Evolutionary conservation across 1,140 invertebrate genomes (phyloP).

Genomic region (Drosophila eugracilis): DNA sequence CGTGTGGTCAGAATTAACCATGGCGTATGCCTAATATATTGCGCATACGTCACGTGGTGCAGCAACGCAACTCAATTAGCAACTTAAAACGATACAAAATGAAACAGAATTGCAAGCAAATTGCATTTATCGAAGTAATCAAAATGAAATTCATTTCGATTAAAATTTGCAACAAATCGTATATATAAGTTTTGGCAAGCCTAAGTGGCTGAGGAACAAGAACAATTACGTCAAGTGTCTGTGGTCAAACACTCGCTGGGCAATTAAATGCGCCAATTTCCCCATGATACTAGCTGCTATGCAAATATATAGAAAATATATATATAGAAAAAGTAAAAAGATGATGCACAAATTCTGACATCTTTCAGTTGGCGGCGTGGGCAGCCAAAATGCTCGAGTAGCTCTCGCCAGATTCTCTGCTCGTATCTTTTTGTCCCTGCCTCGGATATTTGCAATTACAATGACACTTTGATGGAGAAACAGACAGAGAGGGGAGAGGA

Average conservation of each 20-base stretch:
- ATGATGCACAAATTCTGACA: slow-evolving; percentile 69
- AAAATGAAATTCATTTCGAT: slow-evolving; percentile 34
- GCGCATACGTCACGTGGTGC: slow-evolving; percentile 70
- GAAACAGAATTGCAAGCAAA: slow-evolving; percentile 30
- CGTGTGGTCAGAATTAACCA: slow-evolving; percentile 36
- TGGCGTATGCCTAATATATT: slow-evolving; percentile 65
- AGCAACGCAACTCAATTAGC: slow-evolving; percentile 54
- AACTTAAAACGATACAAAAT: slow-evolving; percentile 27
- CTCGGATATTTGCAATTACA: slow-evolving; percentile 83
- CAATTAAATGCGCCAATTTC: slow-evolving; percentile 83
- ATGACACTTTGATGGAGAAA: slow-evolving; percentile 65
- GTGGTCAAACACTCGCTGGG: slow-evolving; percentile 75
- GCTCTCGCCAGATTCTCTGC: slow-evolving; percentile 17
- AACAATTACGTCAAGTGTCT: slow-evolving; percentile 79
- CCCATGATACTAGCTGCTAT: slow-evolving; percentile 43
- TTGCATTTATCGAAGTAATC: slow-evolving; percentile 52
- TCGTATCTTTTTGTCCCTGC: slow-evolving; percentile 47
- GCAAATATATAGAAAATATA: too few species aligned
- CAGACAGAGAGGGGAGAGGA: background rate
- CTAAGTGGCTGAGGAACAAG: slow-evolving; percentile 4
- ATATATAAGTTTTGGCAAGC: slow-evolving; percentile 26
- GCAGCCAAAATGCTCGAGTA: slow-evolving; percentile 54
- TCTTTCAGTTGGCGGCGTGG: slow-evolving; percentile 64
- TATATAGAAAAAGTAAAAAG: slow-evolving; percentile 15
- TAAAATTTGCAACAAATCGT: slow-evolving; percentile 3